phyloP scores from a whole-genome alignment of 2,113 vertebrate genomes.

The Psettodes erumei region DNA sequence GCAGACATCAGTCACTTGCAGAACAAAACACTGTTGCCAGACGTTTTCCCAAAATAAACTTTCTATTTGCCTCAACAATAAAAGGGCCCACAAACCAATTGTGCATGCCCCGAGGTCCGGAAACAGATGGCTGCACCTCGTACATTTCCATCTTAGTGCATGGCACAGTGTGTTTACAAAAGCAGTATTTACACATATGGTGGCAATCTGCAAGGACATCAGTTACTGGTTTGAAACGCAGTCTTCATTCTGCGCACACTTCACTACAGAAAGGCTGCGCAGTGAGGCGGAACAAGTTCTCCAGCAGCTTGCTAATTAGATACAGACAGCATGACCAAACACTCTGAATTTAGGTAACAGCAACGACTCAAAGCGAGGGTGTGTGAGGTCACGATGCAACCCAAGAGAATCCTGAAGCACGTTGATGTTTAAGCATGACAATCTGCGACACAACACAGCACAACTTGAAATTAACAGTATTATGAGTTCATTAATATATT shows the following conservation, averaged over 20 bases:
- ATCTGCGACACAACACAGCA: not conserved
- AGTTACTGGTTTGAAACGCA: conserved; percentile 41
- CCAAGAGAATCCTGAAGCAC: not conserved
- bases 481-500: not conserved
- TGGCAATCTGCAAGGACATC: conserved; percentile 56
- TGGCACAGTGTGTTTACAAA: conserved; percentile 46
- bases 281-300: conserved; percentile 36
- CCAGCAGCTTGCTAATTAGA: conserved; percentile 57
- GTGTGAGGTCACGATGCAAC: conserved; percentile 29
- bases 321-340: conserved; percentile 52
- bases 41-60: conserved; percentile 33
- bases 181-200: conserved; percentile 59
- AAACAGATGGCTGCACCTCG: conserved; percentile 63
- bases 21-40: conserved; percentile 24
- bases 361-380: conserved; percentile 6
- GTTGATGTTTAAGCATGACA: not conserved
- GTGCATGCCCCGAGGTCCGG: conserved; percentile 16
- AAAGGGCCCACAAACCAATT: conserved; percentile 30
- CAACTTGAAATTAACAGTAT: not conserved
- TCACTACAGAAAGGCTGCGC: conserved; percentile 41
- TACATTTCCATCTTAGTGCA: conserved; percentile 36
- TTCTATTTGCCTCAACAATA: conserved; percentile 37
- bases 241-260: conserved; percentile 31
- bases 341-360: conserved; percentile 18
- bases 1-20: conserved; percentile 31